A percentile compares a stretch with the other conserved stretches of the same genome.
phyloP scores from a whole-genome alignment of 2,113 vertebrate species.

The Halichoerus grypus region DNA sequence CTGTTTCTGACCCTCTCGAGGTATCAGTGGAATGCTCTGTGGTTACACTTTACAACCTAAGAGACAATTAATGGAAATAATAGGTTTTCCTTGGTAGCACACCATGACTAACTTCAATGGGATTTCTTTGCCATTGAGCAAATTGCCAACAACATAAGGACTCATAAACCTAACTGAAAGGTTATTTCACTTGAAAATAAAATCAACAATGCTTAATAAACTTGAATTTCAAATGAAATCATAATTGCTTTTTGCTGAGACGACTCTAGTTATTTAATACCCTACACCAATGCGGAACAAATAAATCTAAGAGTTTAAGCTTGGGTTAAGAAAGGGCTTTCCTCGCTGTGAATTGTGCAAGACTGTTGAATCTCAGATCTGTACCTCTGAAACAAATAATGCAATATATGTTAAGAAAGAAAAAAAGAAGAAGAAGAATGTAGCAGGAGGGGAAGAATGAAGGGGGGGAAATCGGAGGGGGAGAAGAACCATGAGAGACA shows the following conservation, averaged over 20 bases:
- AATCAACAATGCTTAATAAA: conserved; percentile 49
- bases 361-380: too few relatives aligned
- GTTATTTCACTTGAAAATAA: conserved; percentile 60
- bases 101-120: not conserved
- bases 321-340: conserved; percentile 15
- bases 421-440: too few relatives aligned
- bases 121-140: not conserved
- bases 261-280: not conserved
- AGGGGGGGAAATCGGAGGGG: too few relatives aligned
- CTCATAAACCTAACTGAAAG: not conserved
- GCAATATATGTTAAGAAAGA: too few relatives aligned
- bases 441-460: too few relatives aligned
- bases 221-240: conserved; percentile 61
- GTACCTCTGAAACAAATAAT: too few relatives aligned
- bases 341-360: too few relatives aligned
- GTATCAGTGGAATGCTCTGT: fast-evolving
- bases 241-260: conserved; percentile 3
- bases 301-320: conserved; percentile 17
- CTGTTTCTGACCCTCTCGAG: not conserved
- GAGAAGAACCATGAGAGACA: too few relatives aligned
- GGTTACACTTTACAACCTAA: not conserved
- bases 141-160: not conserved
- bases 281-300: not conserved
- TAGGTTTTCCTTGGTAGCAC: not conserved
- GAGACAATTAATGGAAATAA: not conserved